These are phyloP conservation scores for Sinhomidia bicolor DNA, from an alignment of 2,888 invertebrate species.

Conservation along the genomic window DNA sequence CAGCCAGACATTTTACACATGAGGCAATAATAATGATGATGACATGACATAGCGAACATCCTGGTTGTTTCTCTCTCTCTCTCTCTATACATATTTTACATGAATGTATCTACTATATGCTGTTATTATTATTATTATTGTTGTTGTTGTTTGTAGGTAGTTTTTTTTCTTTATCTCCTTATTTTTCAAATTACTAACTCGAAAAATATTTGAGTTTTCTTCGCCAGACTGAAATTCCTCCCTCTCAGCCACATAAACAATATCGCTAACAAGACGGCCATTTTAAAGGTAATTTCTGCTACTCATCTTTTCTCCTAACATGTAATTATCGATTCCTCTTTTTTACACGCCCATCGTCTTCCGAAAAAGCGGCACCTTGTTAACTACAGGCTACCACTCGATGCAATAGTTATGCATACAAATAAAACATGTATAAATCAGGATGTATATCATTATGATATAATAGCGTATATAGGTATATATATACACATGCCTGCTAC, in stretches of 20 bases:
- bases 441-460: not conserved
- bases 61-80: no score
- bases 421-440: slow-evolving; percentile 42
- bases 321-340: slow-evolving; percentile 66
- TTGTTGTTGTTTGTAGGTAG: not conserved
- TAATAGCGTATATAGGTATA: not conserved
- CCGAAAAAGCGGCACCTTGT: slow-evolving; percentile 59
- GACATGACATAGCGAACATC: no score
- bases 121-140: not conserved
- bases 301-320: slow-evolving; percentile 58
- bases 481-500: not conserved
- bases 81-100: no score
- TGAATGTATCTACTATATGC: no score
- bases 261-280: slow-evolving; percentile 49
- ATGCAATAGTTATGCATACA: slow-evolving; percentile 35
- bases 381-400: slow-evolving; percentile 39
- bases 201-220: no score
- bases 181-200: not conserved
- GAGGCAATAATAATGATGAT: no score
- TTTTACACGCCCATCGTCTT: slow-evolving; percentile 61
- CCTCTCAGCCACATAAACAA: slow-evolving; percentile 29
- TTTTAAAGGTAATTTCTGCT: slow-evolving; percentile 51
- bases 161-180: no score
- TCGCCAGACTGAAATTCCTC: no score
- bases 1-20: no score